These are phyloP conservation scores for Orycteropus afer DNA, from an alignment of 2,113 vertebrate genomes.

Conservation along the genomic window DNA sequence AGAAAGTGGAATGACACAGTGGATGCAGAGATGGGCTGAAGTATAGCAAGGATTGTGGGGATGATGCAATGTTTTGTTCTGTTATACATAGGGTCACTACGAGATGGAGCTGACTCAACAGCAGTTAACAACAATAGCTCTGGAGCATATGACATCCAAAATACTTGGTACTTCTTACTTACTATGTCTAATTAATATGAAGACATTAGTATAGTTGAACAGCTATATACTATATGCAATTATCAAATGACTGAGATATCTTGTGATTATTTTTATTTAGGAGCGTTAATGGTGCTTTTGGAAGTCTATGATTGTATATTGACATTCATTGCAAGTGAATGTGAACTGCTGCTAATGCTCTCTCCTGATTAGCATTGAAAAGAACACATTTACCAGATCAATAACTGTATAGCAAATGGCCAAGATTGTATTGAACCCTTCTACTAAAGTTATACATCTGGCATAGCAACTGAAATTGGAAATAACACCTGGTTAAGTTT, in stretches of 20 bases:
- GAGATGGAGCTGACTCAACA: too few species aligned
- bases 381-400: not conserved
- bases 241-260: not conserved
- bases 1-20: too few species aligned
- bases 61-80: too few species aligned
- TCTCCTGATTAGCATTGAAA: constrained; percentile 32
- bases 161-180: not conserved
- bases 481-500: constrained; percentile 32
- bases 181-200: not conserved
- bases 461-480: constrained; percentile 25
- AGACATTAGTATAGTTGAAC: not conserved
- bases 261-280: not conserved
- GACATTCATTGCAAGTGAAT: not conserved
- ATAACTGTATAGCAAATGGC: constrained; percentile 40
- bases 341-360: constrained; percentile 13
- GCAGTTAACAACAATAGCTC: too few species aligned
- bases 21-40: too few species aligned
- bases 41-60: too few species aligned
- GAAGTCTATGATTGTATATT: not conserved
- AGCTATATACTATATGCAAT: not conserved
- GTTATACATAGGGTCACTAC: too few species aligned
- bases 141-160: not conserved
- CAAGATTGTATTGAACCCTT: not conserved
- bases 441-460: constrained; percentile 45
- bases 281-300: not conserved